These are phyloP conservation scores for Orientallactaga bullata DNA, from an alignment of 2,113 vertebrate genomes.

Conservation along the genomic window DNA sequence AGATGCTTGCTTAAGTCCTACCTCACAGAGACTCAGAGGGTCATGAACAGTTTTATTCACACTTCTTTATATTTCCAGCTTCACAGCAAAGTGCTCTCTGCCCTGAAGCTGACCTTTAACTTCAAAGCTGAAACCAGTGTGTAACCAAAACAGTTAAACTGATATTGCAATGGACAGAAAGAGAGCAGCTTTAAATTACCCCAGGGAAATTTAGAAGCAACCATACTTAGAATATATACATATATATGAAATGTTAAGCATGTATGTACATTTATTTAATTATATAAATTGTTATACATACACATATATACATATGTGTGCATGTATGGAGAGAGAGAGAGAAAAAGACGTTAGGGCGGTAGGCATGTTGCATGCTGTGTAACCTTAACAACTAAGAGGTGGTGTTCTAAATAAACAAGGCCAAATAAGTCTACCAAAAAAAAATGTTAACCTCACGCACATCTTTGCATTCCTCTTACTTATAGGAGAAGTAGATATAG, in stretches of 20 bases:
- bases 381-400: neutral
- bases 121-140: conserved; percentile 80
- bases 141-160: conserved; percentile 76
- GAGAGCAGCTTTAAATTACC: conserved; percentile 1
- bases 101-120: conserved; percentile 78
- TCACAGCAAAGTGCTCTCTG: conserved; percentile 79
- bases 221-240: neutral
- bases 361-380: neutral
- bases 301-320: too few species aligned
- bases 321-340: too few species aligned
- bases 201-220: conserved; percentile 60
- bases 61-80: conserved; percentile 71
- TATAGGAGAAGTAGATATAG: neutral
- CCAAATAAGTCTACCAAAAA: neutral
- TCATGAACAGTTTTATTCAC: conserved; percentile 70
- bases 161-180: conserved; percentile 53
- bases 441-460: too few species aligned
- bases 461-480: neutral
- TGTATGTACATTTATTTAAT: too few species aligned
- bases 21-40: conserved; percentile 56
- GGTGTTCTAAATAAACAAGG: neutral
- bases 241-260: neutral
- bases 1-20: conserved; percentile 65
- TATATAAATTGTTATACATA: too few species aligned
- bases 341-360: neutral